Evolutionary conservation across 2,797 vertebrate species (phyloP), one percentile per base, ranked within the genome.

Genomic region (Megaceryle alcyon): DNA sequence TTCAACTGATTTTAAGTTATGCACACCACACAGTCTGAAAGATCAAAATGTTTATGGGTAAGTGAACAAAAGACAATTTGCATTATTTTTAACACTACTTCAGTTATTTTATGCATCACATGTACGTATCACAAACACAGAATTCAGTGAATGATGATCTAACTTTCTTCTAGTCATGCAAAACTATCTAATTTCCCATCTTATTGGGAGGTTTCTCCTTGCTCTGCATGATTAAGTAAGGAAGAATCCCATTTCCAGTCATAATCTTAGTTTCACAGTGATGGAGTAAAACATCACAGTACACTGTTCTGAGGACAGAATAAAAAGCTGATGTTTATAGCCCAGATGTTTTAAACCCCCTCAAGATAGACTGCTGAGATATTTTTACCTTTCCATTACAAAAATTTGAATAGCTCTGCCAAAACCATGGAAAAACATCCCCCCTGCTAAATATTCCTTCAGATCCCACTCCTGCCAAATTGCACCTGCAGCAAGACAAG

Each of bases 311-410:
- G 35, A 79, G 29, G 35, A 46, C 72, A 49, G n/a, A 86, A 88
- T 41, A 51, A 77, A 90, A 85, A 41, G 22, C 65, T 89, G 54
- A 56, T 71, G 46, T 37, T 72, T 60, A 39, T 5, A 86, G 51
- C 25, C 61, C 94, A 93, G 61, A 37, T 65, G 54, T 71, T 72
- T 65, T 9, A 89, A 84, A n/a, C 15, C 25, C 53, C 54, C 53
- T 86, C 51, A 73, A 66, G 59, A 82, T 43, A 92, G 73, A 66
- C 17, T 59, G 23, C 14, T 17, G 14, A 18, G 39, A 57, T 64
- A 85, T 94, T 95, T 95, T 82, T 64, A 73, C 75, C 37, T 85
- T 92, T 35, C 37, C 68, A n/a, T 65, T 60, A 84, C 23, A 82
- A 95, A 92, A 61, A 86, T 22, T 61, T 71, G 53, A 92, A 90